A percentile compares a stretch with the other conserved stretches of the same genome.
These are phyloP conservation scores for Enteromius afrohamiltoni DNA, from an alignment of 2,797 vertebrate species.

Conservation along the genomic window DNA sequence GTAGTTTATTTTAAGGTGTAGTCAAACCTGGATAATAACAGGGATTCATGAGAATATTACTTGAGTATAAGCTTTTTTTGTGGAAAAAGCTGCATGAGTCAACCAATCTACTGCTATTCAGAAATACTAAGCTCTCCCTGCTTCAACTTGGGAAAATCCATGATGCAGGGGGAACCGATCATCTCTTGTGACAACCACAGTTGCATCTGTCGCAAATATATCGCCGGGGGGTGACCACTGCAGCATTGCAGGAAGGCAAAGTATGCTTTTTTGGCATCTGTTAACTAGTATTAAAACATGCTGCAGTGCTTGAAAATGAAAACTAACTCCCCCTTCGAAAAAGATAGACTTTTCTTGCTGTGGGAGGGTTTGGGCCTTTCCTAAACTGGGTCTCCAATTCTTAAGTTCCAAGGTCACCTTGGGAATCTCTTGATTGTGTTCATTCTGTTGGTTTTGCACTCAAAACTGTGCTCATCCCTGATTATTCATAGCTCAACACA, in stretches of 20 bases:
- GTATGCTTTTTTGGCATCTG: constrained; percentile 6
- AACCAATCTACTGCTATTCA: constrained; percentile 8
- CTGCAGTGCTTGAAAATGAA: constrained; percentile 22
- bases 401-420: constrained; percentile 38
- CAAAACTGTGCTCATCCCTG: background rate
- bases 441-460: constrained; percentile 1
- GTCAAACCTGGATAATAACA: background rate
- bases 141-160: constrained; percentile 25
- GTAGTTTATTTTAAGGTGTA: background rate
- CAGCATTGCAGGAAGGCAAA: background rate
- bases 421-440: constrained; percentile 33
- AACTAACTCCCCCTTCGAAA: background rate
- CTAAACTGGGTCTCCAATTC: constrained; percentile 31
- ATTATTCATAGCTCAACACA: background rate
- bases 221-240: constrained; percentile 7
- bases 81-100: constrained; percentile 1
- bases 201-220: constrained; percentile 16
- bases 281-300: constrained; percentile 13
- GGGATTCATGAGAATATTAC: background rate
- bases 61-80: background rate
- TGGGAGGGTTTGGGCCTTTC: constrained; percentile 22
- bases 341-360: constrained; percentile 12
- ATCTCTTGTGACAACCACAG: constrained; percentile 32
- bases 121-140: constrained; percentile 23
- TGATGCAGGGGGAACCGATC: constrained; percentile 12